Conservation (phyloP, 2,797 vertebrate genomes). For the Orestias chungarensis region DNA sequence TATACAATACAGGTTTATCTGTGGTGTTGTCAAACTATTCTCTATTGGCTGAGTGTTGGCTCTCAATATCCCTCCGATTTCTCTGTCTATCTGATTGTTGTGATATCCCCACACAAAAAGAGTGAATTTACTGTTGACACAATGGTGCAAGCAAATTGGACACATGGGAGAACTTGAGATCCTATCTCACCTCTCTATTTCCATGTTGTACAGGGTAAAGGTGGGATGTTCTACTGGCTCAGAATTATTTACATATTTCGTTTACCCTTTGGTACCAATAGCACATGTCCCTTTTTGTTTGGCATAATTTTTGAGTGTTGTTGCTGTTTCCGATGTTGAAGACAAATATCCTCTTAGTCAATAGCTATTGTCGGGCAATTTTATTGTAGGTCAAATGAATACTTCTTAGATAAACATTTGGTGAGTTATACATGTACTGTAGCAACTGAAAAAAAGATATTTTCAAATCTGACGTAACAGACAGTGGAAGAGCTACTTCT, state of each 20-base stretch:
- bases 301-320: constrained; percentile 15
- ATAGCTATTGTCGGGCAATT: background rate
- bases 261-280: constrained; percentile 38
- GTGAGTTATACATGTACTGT: constrained; percentile 47
- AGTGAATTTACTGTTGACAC: constrained; percentile 45
- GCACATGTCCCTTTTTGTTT: constrained; percentile 25
- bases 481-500: constrained; percentile 25
- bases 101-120: constrained; percentile 20
- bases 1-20: constrained; percentile 75
- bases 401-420: background rate
- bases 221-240: constrained; percentile 14
- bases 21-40: constrained; percentile 56
- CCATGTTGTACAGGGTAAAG: constrained; percentile 20
- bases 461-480: constrained; percentile 38
- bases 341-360: constrained; percentile 12
- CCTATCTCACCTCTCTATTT: constrained; percentile 38
- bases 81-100: constrained; percentile 56
- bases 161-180: constrained; percentile 37
- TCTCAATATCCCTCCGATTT: constrained; percentile 59
- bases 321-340: constrained; percentile 7
- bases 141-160: constrained; percentile 20
- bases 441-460: constrained; percentile 23
- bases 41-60: constrained; percentile 67
- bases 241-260: constrained; percentile 27
- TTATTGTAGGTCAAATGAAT: constrained; percentile 23